Evolutionary conservation across 2,113 vertebrate genomes (phyloP).

Genomic region (Chrysemys picta): DNA sequence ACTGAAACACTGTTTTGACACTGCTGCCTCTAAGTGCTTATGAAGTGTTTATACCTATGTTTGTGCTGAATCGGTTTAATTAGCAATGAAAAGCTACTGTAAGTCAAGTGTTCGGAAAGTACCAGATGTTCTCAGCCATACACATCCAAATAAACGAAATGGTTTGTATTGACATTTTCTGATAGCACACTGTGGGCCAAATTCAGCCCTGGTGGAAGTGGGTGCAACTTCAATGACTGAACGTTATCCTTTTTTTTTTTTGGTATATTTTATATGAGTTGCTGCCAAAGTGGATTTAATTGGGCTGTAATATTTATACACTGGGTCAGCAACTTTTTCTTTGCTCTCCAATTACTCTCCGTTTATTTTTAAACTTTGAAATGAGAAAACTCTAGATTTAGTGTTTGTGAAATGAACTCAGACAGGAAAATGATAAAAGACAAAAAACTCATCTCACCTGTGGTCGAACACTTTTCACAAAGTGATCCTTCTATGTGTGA

Average conservation of each 20-base stretch:
- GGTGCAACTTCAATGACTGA: background rate
- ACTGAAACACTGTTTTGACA: background rate
- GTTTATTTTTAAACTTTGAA: background rate
- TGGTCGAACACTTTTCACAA: too few relatives aligned
- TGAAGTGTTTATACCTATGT: background rate
- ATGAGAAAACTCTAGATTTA: background rate
- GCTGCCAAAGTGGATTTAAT: background rate
- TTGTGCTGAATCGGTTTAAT: background rate
- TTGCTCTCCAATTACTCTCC: background rate
- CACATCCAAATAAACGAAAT: background rate
- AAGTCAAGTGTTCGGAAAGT: background rate
- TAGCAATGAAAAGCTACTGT: background rate
- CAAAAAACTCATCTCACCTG: too few relatives aligned
- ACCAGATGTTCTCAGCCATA: background rate
- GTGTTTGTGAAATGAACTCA: background rate
- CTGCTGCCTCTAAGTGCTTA: background rate
- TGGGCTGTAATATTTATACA: background rate
- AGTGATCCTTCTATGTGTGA: too few relatives aligned
- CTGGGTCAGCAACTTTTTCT: background rate
- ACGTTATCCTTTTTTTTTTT: background rate
- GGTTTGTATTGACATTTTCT: background rate
- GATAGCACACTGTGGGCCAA: background rate
- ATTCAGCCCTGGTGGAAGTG: background rate
- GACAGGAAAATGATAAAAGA: too few relatives aligned
- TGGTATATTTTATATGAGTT: background rate